phyloP scores from a whole-genome alignment of 2,113 vertebrate species.

The Coreoperca whiteheadi region DNA sequence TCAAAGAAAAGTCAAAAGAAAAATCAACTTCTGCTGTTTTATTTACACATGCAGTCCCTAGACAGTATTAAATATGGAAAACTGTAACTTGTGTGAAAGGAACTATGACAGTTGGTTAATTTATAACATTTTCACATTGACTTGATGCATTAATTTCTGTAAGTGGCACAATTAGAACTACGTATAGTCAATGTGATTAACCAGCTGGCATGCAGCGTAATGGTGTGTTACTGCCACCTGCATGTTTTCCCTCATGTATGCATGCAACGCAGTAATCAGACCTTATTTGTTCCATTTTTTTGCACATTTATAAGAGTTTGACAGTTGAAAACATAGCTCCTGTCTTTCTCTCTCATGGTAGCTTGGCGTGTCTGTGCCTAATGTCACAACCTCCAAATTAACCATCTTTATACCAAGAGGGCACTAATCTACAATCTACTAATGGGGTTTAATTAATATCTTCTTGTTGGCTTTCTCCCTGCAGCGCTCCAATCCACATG shows the following conservation, averaged over 20 bases:
- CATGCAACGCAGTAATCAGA: neutral
- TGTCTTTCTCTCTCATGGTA: neutral
- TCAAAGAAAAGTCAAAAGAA: too few species aligned
- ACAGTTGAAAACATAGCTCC: neutral
- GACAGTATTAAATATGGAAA: neutral
- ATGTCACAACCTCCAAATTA: neutral
- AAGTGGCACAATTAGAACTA: neutral
- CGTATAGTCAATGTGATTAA: neutral
- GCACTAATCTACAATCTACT: too few species aligned
- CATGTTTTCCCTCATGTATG: neutral
- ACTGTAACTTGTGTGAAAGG: neutral
- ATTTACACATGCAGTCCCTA: too few species aligned
- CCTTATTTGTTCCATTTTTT: neutral
- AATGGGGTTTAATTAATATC: neutral
- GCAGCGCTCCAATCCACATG: constrained; percentile 99
- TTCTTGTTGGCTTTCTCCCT: constrained; percentile 17
- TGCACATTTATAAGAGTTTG: neutral
- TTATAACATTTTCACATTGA: neutral
- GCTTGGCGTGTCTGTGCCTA: too few species aligned
- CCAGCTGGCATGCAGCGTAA: neutral
- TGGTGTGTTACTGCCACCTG: neutral
- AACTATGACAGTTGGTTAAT: neutral
- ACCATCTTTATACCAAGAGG: neutral
- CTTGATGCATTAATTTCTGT: neutral
- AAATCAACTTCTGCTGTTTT: too few species aligned